Evolutionary conservation across 2,888 invertebrate genomes (phyloP).

Genomic region (Polydrusus cervinus): DNA sequence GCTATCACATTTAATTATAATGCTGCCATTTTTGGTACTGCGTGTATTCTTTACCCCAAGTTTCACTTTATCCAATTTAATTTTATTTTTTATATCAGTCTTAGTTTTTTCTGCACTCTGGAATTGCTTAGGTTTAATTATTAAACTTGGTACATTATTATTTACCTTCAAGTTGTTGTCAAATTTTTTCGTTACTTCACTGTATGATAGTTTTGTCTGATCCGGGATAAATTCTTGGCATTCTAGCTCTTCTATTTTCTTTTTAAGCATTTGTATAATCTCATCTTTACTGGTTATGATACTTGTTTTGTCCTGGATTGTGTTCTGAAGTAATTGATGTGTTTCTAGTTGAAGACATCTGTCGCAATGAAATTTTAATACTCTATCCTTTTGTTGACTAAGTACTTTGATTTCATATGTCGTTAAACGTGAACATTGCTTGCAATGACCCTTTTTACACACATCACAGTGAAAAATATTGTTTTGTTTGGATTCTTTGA

Average conservation of each 20-base stretch:
- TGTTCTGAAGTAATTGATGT: neutral
- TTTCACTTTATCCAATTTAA: neutral
- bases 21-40: neutral
- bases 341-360: neutral
- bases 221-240: no score
- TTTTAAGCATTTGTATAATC: neutral
- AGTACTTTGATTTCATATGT: no score
- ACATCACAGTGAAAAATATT: no score
- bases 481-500: no score
- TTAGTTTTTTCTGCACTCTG: neutral
- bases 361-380: no score
- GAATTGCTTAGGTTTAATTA: neutral
- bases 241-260: neutral
- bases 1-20: neutral
- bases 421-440: no score
- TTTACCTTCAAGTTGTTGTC: neutral
- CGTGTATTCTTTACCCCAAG: conserved; percentile 14
- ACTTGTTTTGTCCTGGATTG: neutral
- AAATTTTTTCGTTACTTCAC: neutral
- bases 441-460: no score
- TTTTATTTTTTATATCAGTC: neutral
- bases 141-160: neutral
- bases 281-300: neutral
- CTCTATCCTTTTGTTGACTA: neutral
- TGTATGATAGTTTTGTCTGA: neutral